Base-by-base conservation (phyloP, 2,888 invertebrate species). In the Timema podura region DNA sequence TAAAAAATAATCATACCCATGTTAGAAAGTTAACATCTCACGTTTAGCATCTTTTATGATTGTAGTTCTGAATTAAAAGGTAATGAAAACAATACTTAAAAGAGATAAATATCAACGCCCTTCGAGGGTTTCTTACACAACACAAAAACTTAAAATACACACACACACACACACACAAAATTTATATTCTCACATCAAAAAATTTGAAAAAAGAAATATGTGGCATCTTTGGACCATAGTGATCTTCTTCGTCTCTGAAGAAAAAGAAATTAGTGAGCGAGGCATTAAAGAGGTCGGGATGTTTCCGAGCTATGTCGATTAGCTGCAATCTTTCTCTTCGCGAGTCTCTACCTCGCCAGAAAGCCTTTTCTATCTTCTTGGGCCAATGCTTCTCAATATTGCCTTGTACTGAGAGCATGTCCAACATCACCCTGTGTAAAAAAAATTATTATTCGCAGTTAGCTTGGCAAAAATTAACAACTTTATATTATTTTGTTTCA, bases 241-340 rank as follows among this genome's bases (percentile, higher is more conserved):
- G 85, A 30, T 88, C 83, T 79, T 92, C 90, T 81, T 93, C 87
- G 76, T 96, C 89, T 74, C 89, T 88, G 79, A 93, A 98, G 84
- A 98, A 98, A 82, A 98, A 98, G 82, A 97, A 97, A 80, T 96
- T 94, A 0, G 98, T 98, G 45, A 98, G 87, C 0, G 95, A 94
- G 11, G 90, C 96, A 83, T 98, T 96, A 72, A 96, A 88, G 6
- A 96, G 80, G 68, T 94, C 87, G 0, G 95, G 91, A 82, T 91
- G 76, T 76, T 87, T 81, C 74, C 89, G 85, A 0, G 93, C 88
- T 75, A 97, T 86, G 68, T 91, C 89, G 13, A 97, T 88, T 44
- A 98, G 85, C 75, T 92, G 86, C 15, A 98, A 84, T 48, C 98
- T 85, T 79, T 95, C 92, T 69, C 87, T 85, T n/a, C 93, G 86